Percentiles rank a stretch among this genome's conserved stretches.
These are phyloP conservation scores for Polyergus mexicanus DNA, from an alignment of 1,140 invertebrate genomes.

Conservation along the genomic window DNA sequence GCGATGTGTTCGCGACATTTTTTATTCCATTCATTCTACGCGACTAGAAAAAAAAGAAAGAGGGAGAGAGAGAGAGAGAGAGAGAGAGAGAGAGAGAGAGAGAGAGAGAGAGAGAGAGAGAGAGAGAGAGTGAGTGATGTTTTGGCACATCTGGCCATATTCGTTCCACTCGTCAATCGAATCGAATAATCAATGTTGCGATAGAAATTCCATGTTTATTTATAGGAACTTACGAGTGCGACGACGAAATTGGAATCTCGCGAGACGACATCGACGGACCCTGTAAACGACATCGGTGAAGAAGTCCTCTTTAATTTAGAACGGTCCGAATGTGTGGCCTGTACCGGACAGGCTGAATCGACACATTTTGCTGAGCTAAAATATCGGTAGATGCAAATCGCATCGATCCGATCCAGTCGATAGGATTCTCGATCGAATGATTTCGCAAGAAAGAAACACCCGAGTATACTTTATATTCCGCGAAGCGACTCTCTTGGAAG, in stretches of 20 bases:
- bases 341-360: neutral
- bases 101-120: too few relatives aligned
- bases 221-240: neutral
- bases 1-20: neutral
- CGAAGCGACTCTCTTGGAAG: neutral
- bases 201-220: neutral
- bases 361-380: constrained; percentile 44
- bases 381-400: constrained; percentile 49
- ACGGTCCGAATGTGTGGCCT: neutral
- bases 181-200: constrained; percentile 10
- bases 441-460: constrained; percentile 22
- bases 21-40: neutral
- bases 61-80: too few relatives aligned
- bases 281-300: constrained; percentile 5
- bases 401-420: constrained; percentile 32
- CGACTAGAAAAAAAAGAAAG: neutral
- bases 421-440: constrained; percentile 36
- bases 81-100: too few relatives aligned
- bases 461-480: constrained; percentile 47
- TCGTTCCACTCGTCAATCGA: constrained; percentile 12
- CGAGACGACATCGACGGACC: neutral
- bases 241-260: constrained; percentile 23
- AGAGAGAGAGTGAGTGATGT: too few relatives aligned
- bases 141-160: constrained; percentile 5
- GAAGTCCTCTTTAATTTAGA: constrained; percentile 42